A percentile compares a stretch with the other conserved stretches of the same genome.
Conservation (phyloP, 2,113 vertebrate genomes). For the Haemorhous mexicanus region DNA sequence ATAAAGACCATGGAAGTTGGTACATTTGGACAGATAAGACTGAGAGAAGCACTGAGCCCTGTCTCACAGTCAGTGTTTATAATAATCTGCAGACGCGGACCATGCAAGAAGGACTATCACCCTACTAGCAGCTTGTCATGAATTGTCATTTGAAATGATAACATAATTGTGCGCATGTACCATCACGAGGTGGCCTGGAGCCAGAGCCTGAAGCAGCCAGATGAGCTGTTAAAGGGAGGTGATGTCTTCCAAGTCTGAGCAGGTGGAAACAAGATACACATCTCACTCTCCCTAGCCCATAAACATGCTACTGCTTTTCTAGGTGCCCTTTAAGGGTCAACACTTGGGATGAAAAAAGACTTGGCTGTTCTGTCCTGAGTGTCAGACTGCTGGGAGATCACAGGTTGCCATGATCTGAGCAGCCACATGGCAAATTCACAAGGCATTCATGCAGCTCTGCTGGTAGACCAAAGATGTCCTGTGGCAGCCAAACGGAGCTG, state of each 20-base stretch:
- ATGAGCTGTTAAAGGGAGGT: constrained; percentile 61
- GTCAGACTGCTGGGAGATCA: constrained; percentile 28
- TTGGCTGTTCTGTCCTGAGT: constrained; percentile 45
- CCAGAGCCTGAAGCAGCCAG: constrained; percentile 58
- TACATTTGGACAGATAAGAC: constrained; percentile 34
- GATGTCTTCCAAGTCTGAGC: constrained; percentile 58
- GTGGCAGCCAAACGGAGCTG: neutral
- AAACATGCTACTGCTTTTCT: constrained; percentile 14
- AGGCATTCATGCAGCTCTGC: neutral
- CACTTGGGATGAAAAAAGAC: constrained; percentile 21
- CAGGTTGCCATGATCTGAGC: constrained; percentile 35
- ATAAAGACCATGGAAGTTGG: neutral
- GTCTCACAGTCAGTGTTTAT: constrained; percentile 67
- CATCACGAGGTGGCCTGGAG: constrained; percentile 43
- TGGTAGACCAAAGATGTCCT: neutral
- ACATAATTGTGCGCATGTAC: constrained; percentile 47
- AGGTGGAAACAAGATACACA: constrained; percentile 63
- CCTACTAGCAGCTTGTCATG: constrained; percentile 65
- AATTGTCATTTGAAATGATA: constrained; percentile 57
- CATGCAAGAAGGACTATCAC: constrained; percentile 68
- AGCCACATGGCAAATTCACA: neutral
- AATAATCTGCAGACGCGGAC: constrained; percentile 65
- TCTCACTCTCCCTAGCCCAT: constrained; percentile 26
- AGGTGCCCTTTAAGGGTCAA: constrained; percentile 23
- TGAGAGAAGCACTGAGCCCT: neutral